Conservation (phyloP, 1,140 invertebrate species). For the Drosophila quadrilineata region DNA sequence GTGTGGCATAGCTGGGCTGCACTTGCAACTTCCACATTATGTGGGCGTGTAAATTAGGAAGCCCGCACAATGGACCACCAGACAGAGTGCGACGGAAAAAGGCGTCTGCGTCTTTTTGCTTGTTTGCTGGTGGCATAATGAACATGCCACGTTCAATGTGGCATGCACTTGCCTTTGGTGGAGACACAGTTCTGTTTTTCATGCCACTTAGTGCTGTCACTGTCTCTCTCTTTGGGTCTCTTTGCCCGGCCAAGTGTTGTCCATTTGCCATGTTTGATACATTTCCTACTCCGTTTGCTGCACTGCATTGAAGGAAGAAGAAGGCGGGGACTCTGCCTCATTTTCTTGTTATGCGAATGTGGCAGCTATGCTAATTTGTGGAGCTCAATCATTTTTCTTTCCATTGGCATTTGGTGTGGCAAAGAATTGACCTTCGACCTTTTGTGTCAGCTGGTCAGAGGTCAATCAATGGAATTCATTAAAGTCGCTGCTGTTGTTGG, state of each 20-base stretch:
- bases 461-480: constrained; percentile 72
- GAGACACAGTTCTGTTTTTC: constrained; percentile 4
- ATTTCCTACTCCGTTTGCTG: constrained; percentile 13
- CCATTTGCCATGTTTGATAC: constrained; percentile 3
- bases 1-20: neutral
- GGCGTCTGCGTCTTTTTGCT: constrained; percentile 15
- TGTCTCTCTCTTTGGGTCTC: neutral
- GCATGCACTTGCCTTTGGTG: constrained; percentile 8
- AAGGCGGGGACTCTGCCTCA: no score
- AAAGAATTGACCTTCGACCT: constrained; percentile 22
- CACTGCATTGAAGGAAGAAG: no score
- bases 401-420: no score
- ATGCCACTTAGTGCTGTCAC: neutral
- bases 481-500: constrained; percentile 36
- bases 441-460: constrained; percentile 10
- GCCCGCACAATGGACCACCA: neutral
- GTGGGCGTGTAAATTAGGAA: constrained; percentile 65
- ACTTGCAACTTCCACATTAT: constrained; percentile 43
- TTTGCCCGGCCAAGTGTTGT: no score
- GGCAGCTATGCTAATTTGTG: no score
- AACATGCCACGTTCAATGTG: constrained; percentile 37
- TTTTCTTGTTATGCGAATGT: no score
- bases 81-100: neutral
- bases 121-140: constrained; percentile 53
- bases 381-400: no score